Conservation (phyloP, 2,797 vertebrate genomes). For the Botia kubotai region DNA sequence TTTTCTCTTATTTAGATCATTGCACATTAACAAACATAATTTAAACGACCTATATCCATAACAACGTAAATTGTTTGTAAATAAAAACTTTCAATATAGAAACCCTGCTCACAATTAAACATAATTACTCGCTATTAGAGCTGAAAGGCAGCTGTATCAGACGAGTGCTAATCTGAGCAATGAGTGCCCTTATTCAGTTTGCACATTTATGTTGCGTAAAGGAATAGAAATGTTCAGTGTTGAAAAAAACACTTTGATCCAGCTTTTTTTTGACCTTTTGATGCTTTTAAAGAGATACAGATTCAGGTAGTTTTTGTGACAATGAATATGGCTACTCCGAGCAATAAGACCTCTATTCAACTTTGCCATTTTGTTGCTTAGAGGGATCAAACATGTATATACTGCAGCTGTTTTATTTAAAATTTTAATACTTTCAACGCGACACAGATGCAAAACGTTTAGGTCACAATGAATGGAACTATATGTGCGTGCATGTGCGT, state of each 20-base stretch:
- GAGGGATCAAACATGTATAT: not conserved
- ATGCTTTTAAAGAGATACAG: not conserved
- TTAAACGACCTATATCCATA: conserved; percentile 33
- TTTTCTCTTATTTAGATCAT: conserved; percentile 31
- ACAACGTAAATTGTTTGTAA: conserved; percentile 30
- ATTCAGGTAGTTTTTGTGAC: no score
- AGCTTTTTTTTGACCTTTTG: not conserved
- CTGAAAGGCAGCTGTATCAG: conserved; percentile 1
- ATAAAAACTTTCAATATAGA: conserved; percentile 6
- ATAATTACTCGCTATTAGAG: conserved; percentile 18
- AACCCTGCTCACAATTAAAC: conserved; percentile 10
- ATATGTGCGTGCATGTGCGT: not conserved
- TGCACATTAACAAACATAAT: conserved; percentile 24
- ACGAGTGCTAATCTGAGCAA: conserved; percentile 3
- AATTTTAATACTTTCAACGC: not conserved
- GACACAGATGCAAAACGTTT: not conserved
- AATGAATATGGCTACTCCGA: no score
- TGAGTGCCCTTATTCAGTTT: not conserved
- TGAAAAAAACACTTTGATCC: not conserved
- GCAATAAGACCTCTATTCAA: no score
- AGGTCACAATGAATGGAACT: not conserved
- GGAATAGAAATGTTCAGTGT: not conserved
- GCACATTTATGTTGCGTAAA: not conserved
- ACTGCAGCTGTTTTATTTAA: not conserved
- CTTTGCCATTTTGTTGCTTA: not conserved